phyloP scores from a whole-genome alignment of 2,888 invertebrate species.

The Tineola bisselliella region DNA sequence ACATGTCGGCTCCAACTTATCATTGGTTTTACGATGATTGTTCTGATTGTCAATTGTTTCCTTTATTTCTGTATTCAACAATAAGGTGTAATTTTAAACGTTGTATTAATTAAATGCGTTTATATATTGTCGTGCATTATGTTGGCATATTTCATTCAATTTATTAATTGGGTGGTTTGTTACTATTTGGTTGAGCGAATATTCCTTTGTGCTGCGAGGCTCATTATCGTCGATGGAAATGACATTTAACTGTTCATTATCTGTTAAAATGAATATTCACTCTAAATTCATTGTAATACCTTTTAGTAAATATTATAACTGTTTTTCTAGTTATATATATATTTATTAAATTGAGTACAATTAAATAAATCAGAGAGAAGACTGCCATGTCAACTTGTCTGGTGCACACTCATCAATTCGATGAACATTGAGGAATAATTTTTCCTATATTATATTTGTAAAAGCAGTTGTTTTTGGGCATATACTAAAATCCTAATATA shows the following conservation, averaged over 20 bases:
- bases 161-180: neutral
- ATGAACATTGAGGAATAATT: no score
- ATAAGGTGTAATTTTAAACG: neutral
- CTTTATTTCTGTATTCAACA: no score
- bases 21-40: neutral
- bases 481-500: no score
- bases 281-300: no score
- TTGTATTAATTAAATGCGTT: neutral
- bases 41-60: neutral
- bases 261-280: neutral
- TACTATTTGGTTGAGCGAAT: neutral
- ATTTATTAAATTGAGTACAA: no score
- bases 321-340: no score
- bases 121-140: neutral
- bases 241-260: neutral
- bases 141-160: neutral
- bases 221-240: neutral
- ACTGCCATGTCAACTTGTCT: no score
- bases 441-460: no score
- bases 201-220: neutral
- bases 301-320: no score
- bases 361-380: no score
- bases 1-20: neutral
- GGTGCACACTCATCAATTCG: no score
- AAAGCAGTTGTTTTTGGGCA: no score